Evolutionary conservation across 2,113 vertebrate genomes (phyloP), one percentile per base, ranked within the genome.

Genomic region (Callochromis pleurospilus): DNA sequence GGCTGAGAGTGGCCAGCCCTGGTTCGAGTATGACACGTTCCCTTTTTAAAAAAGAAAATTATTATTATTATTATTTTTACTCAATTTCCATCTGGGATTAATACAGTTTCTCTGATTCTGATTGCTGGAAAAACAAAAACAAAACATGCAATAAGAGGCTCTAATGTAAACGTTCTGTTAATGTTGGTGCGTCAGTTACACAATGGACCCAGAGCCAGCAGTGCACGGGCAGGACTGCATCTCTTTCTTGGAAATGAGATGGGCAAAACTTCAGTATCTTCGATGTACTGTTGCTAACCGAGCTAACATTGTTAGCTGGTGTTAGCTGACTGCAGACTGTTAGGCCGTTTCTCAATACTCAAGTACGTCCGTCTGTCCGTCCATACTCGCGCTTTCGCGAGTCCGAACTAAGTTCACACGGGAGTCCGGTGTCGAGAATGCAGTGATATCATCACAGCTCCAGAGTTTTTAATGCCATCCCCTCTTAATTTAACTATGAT

Each of bases 301-400:
- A 58, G 26, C 55, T 31, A 6, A 58, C 14, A 58, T 31, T 17
- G 55, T 58, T 58, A 55, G 54, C 21, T 58, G 5, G 26, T 17
- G 26, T 58, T 58, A 9, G 56, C 14, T 58, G 56, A 31, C 26
- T 58, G 56, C 3, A 58, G 56, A 58, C 56, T 31, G 26, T 58
- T 58, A 31, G 26, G 26, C 2, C 14, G 5, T 58, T 17, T 58
- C 56, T 58, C 0, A 29, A 58, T 29, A 5, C 24, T 58, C 7
- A 58, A 58, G 55, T 15, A 6, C 7, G 3, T 21, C n/a, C 3
- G 8, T 19, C 6, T 0, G 4, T 19, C 40, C 1, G 0, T 29
- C 54, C 21, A 1, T 55, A 5, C 55, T 58, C 3, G 3, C 7
- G 3, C 8, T 56, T 56, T 56, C 0, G 7, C 24, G 0, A 58